Base-by-base conservation (phyloP, 1,140 invertebrate species). In the Arctopsyche grandis region DNA sequence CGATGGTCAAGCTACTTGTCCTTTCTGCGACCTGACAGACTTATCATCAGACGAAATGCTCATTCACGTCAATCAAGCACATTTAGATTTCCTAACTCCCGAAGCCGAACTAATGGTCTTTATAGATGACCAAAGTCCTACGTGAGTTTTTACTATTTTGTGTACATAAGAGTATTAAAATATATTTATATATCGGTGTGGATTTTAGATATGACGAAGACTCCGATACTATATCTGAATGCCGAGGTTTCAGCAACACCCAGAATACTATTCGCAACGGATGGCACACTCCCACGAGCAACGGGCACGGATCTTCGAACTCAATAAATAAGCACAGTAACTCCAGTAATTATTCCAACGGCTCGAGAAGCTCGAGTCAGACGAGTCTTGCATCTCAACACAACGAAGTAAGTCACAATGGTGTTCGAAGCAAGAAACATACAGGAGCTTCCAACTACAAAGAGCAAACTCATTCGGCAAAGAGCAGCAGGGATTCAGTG, bases 1-100 rank as follows among this genome's bases (percentile, higher is more conserved):
- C 4, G 93, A 95, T 78, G 93, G 93, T 5, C 91, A 92, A 73
- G 91, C 91, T 16, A 92, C 92, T 38, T 96, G 95, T 84, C 94
- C 94, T 0, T 95, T 96, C 85, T 96, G 95, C 86, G 93, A 95
- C 84, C 88, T 95, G 46, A 91, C 91, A 10, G 91, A 92, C 78
- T 90, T 93, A 10, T 91, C 92, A 19, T 90, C 92, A 5, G 91
- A 92, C 14, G 94, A 96, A 86, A 92, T 96, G 86, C 86, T 93
- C 74, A 85, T 92, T 12, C 94, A 96, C 84, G 94, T 96, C 0
- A 95, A 95, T 86, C 91, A 91, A 79, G 93, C 92, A 14, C 94
- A 96, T 87, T 89, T 95, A 56, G 93, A 95, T 85, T 95, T 93
- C 83, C 84, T 95, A 24, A 94, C 93, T 24, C 92, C 92, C 0